Base-by-base conservation (phyloP, 2,888 invertebrate genomes). In the Leucophora obtusa region DNA sequence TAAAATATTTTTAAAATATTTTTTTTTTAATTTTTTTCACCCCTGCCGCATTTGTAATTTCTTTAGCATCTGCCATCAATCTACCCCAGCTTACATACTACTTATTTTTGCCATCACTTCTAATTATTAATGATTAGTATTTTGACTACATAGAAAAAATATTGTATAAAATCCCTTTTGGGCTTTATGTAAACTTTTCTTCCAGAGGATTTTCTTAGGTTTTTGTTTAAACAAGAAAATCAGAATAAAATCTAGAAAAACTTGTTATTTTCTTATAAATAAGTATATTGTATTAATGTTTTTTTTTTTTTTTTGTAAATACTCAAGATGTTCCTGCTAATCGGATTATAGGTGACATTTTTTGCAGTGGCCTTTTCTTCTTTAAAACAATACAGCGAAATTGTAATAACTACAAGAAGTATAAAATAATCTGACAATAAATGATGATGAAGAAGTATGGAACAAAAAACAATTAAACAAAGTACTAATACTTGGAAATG, bases 341-440 rank as follows among this genome's bases (percentile, higher is more conserved):
- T 69, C 69, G 73, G 63, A 63, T 69, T 79, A 79, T 53, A 69
- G 73, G 73, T 73, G 78, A 63, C 68, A 79, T 53, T 69, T 65
- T 71, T 65, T 69, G 33, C 63, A 33, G n/a, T 62, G 54, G 68
- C 15, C 60, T n/a, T 56, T 54, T 43, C 10, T 0, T 14, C 8
- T 17, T 21, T 8, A 65, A 15, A 72, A 63, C 10, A 56, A 43
- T 43, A 47, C 24, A 28, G 1, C 56, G n/a, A 15, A 33, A 14
- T 38, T 11, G 2, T 10, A 38, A 14, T 47, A n/a, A 0, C 11
- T 14, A 1, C 14, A n/a, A 11, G 14, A 24, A 8, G 28, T 50
- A 28, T 28, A 47, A 24, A 50, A 62, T 62, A 72, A 72, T 35
- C 60, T 54, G 66, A 66, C 71, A 65, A 70, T 35, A 76, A 70